A percentile compares a stretch with the other conserved stretches of the same genome.
These are phyloP conservation scores for Meda fulgida DNA, from an alignment of 2,797 vertebrate genomes.

Conservation along the genomic window DNA sequence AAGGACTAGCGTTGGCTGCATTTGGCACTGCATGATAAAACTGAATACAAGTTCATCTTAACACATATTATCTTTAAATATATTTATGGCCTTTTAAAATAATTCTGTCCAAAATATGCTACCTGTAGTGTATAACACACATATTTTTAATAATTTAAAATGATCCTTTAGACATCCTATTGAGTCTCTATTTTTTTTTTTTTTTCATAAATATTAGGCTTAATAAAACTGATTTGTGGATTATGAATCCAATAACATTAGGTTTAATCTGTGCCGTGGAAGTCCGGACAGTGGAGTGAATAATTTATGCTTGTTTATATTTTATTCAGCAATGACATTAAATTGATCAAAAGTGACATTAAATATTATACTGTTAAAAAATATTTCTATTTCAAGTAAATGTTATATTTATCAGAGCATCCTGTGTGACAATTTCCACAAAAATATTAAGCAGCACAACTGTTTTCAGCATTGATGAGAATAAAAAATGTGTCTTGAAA, in stretches of 20 bases:
- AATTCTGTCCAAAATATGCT: constrained; percentile 22
- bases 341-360: too few relatives aligned
- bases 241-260: not conserved
- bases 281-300: not conserved
- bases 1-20: not conserved
- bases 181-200: not conserved
- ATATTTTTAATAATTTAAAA: not conserved
- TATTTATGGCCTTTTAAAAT: not conserved
- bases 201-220: not conserved
- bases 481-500: not conserved
- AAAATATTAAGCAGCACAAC: too few relatives aligned
- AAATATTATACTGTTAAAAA: not conserved
- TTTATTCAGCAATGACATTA: too few relatives aligned
- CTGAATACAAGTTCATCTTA: not conserved
- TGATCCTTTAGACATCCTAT: not conserved
- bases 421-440: too few relatives aligned
- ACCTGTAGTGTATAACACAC: not conserved
- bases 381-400: not conserved
- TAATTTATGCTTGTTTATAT: not conserved
- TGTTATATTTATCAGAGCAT: not conserved
- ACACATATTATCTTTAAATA: constrained; percentile 2
- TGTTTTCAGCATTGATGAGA: not conserved
- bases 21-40: not conserved
- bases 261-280: not conserved
- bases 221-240: not conserved